phyloP scores from a whole-genome alignment of 2,113 vertebrate species.

The Daboia siamensis region DNA sequence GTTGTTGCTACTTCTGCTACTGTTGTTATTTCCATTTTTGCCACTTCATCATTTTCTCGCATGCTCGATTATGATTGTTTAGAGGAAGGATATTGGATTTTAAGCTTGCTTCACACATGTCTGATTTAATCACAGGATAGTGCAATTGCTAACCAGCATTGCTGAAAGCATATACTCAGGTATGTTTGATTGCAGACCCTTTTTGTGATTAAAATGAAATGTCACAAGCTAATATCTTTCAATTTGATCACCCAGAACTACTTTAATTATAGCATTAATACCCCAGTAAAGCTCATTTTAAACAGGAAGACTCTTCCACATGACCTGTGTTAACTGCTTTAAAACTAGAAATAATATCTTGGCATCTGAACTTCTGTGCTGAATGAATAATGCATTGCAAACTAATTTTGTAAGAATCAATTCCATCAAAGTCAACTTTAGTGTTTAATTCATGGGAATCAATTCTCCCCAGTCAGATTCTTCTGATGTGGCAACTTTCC shows the following conservation, averaged over 20 bases:
- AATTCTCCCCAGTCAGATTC: not conserved
- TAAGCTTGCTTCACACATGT: not conserved
- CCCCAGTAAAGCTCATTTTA: conserved; percentile 28
- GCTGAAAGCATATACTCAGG: not conserved
- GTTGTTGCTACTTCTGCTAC: not conserved
- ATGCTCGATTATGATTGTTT: not conserved
- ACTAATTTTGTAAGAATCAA: conserved; percentile 36
- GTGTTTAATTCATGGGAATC: conserved; percentile 34
- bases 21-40: not conserved
- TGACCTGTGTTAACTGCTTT: not conserved
- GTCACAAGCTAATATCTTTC: not conserved
- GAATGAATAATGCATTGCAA: conserved; percentile 35
- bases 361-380: not conserved
- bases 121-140: not conserved
- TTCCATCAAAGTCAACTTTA: conserved; percentile 20
- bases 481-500: not conserved
- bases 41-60: not conserved
- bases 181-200: not conserved
- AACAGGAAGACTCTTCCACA: not conserved
- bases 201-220: conserved; percentile 33
- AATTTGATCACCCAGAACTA: not conserved
- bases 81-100: not conserved
- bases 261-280: conserved; percentile 10
- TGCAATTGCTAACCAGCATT: not conserved
- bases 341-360: conserved; percentile 25